Percentiles rank a stretch among this genome's conserved stretches.
Evolutionary conservation across 2,113 vertebrate species (phyloP).

Genomic region (Otus sunia): DNA sequence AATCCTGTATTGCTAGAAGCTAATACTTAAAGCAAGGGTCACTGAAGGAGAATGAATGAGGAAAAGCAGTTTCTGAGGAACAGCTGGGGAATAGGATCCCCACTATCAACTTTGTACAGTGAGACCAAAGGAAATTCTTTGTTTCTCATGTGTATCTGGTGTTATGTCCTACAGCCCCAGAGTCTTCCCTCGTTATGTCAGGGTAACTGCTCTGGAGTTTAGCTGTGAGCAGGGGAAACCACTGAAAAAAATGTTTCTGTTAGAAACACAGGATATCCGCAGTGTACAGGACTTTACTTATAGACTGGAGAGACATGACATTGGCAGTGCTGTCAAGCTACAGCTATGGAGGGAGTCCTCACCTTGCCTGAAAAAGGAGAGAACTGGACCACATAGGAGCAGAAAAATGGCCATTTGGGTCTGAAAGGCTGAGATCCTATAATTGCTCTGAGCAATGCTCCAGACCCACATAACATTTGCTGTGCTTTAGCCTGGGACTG

Average conservation of each 20-base stretch:
- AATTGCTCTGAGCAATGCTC: background rate
- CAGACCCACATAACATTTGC: background rate
- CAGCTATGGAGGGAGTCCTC: background rate
- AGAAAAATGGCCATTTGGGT: background rate
- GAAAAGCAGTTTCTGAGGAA: background rate
- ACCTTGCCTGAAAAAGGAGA: background rate
- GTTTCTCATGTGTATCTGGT: background rate
- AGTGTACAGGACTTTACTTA: background rate
- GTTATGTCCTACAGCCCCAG: background rate
- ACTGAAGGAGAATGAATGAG: background rate
- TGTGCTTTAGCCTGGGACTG: background rate
- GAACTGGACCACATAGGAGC: background rate
- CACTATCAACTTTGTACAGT: background rate
- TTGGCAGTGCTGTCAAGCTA: background rate
- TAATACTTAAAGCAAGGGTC: background rate
- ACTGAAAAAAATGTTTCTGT: background rate
- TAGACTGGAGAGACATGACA: fast-evolving
- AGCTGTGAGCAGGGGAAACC: background rate
- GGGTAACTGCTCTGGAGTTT: background rate
- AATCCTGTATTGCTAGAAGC: background rate
- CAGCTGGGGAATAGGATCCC: background rate
- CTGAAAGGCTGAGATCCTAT: background rate
- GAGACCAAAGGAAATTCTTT: background rate
- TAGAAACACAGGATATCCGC: background rate
- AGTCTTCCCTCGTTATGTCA: background rate